Conservation (phyloP, 2,113 vertebrate species). For the Pangasianodon hypophthalmus region DNA sequence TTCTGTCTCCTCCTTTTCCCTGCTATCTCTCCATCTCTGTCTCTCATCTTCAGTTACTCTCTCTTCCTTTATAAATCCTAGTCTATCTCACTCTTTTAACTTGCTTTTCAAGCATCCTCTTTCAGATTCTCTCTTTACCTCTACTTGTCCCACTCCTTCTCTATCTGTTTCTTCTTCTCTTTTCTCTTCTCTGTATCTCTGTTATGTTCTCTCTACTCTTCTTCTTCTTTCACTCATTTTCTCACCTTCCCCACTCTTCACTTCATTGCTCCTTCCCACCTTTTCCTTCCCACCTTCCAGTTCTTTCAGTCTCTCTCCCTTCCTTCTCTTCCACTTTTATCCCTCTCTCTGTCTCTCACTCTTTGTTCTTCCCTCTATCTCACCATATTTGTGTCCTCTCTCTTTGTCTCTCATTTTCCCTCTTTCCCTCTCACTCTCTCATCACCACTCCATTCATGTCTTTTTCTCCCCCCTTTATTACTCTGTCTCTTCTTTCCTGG, state of each 20-base stretch:
- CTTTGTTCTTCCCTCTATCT: neutral
- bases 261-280: neutral
- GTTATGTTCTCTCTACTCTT: neutral
- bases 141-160: neutral
- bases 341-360: neutral
- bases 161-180: neutral
- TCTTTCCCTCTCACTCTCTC: neutral
- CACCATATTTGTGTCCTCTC: neutral
- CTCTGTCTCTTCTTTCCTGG: neutral
- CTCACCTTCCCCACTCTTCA: neutral
- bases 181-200: neutral
- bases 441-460: neutral
- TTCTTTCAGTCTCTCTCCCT: neutral
- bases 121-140: neutral
- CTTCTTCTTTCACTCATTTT: neutral
- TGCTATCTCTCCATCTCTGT: neutral
- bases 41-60: neutral
- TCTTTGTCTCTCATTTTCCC: neutral
- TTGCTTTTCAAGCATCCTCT: neutral
- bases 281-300: neutral
- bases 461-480: neutral
- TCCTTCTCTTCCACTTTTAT: neutral
- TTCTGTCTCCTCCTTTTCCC: neutral
- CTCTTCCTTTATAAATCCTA: too few species aligned
- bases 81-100: neutral